Evolutionary conservation across 2,113 vertebrate genomes (phyloP).

Genomic region (Ictalurus furcatus): DNA sequence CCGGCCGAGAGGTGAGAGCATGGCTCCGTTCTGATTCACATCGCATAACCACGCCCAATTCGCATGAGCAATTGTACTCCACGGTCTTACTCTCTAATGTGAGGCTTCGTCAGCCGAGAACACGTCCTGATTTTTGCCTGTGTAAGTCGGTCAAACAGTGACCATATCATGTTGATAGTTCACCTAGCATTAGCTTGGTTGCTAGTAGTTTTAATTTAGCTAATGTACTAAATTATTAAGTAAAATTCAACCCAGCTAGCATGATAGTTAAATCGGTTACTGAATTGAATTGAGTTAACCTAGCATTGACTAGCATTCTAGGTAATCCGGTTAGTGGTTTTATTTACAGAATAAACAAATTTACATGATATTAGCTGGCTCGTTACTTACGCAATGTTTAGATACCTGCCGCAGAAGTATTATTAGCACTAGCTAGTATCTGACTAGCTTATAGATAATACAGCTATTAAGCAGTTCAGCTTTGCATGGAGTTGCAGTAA

Average conservation of each 20-base stretch:
- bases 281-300: background rate
- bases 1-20: constrained; percentile 82
- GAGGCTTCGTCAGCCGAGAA: background rate
- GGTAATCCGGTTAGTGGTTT: background rate
- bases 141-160: background rate
- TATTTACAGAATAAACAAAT: background rate
- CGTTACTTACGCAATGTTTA: background rate
- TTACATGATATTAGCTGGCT: background rate
- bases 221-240: background rate
- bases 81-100: background rate
- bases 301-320: background rate
- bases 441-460: background rate
- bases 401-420: background rate
- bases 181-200: background rate
- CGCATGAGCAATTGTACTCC: too few species aligned
- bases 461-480: background rate
- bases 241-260: background rate
- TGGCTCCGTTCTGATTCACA: too few species aligned
- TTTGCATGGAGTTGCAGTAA: background rate
- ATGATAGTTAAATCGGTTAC: background rate
- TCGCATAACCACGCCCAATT: background rate
- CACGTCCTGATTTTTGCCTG: background rate
- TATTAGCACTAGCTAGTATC: background rate
- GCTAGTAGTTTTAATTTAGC: background rate
- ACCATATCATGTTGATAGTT: background rate